Conservation (phyloP, 1,140 invertebrate species). For the Drosophila ogumai region DNA sequence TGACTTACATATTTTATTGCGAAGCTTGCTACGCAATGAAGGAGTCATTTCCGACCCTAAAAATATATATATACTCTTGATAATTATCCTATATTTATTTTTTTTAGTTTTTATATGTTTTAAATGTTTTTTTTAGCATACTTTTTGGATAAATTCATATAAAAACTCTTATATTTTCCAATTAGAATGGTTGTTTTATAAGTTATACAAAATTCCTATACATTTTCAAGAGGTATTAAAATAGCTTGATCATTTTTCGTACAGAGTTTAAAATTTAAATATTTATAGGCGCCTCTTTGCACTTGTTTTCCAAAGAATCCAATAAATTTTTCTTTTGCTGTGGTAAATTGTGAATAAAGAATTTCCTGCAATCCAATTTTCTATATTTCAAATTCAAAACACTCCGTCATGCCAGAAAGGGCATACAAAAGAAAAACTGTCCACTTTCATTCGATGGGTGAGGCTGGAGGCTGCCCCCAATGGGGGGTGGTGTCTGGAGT, state of each 20-base stretch:
- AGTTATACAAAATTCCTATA: not conserved
- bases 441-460: slow-evolving; percentile 53
- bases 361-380: slow-evolving; percentile 11
- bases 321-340: slow-evolving; percentile 8
- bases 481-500: not conserved
- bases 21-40: not conserved
- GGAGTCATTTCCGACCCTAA: too few species aligned
- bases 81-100: not conserved
- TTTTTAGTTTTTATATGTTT: too few species aligned
- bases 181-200: not conserved
- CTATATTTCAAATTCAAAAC: slow-evolving; percentile 3
- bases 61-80: not conserved
- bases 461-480: not conserved
- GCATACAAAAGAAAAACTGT: slow-evolving; percentile 64
- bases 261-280: not conserved
- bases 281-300: slow-evolving; percentile 1
- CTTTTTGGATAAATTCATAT: not conserved
- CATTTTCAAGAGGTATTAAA: not conserved
- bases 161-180: not conserved
- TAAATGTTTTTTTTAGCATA: too few species aligned
- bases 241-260: not conserved
- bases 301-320: too few species aligned
- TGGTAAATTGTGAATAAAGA: slow-evolving; percentile 16
- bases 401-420: slow-evolving; percentile 13
- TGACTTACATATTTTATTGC: not conserved